Evolutionary conservation across 1,140 invertebrate genomes (phyloP).

Genomic region (Argopecten irradians): DNA sequence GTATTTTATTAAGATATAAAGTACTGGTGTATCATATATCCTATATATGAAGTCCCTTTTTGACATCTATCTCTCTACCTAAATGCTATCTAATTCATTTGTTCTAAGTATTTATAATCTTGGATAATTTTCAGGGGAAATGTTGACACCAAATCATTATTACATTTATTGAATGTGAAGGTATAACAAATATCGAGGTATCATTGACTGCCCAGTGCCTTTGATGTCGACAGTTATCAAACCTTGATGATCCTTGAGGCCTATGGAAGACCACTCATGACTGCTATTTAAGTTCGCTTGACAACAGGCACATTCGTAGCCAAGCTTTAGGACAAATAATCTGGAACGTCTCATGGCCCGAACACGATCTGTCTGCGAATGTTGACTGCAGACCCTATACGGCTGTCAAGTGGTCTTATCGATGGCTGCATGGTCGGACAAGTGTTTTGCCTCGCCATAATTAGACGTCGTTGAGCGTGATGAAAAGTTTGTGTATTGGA

Average conservation of each 20-base stretch:
- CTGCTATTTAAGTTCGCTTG: background rate
- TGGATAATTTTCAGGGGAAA: background rate
- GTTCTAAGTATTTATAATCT: background rate
- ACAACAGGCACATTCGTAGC: background rate
- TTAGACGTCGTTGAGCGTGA: slow-evolving; percentile 6
- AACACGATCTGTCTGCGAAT: slow-evolving; percentile 13
- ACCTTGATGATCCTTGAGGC: background rate
- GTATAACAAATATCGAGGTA: background rate
- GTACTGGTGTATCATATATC: no score
- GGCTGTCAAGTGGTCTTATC: background rate
- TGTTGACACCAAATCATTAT: background rate
- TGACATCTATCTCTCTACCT: background rate
- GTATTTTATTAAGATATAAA: no score
- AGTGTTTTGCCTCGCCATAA: slow-evolving; percentile 4
- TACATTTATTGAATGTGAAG: background rate
- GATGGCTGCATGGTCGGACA: background rate
- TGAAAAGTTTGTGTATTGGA: slow-evolving; percentile 17
- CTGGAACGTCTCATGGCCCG: background rate
- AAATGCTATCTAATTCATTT: background rate
- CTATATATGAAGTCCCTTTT: no score
- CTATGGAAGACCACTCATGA: background rate
- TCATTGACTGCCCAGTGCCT: background rate
- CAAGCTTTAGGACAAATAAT: background rate
- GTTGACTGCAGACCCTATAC: background rate
- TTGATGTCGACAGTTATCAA: background rate